Evolutionary conservation across 2,113 vertebrate species (phyloP).

Genomic region (Probosciger aterrimus): DNA sequence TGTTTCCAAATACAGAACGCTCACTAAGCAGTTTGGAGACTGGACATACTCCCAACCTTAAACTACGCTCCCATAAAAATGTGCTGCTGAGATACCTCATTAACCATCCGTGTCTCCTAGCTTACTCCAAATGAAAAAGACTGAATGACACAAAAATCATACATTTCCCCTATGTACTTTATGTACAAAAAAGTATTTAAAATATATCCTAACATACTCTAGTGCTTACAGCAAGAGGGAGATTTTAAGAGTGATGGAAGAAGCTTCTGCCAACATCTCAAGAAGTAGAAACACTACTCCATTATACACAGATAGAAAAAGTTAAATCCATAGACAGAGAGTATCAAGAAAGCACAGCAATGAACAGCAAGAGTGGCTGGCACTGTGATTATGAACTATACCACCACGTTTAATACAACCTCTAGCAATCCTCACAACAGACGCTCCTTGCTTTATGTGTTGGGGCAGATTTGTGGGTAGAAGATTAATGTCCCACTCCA

Average conservation of each 20-base stretch:
- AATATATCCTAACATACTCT: not conserved
- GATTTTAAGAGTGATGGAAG: not conserved
- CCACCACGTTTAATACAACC: not conserved
- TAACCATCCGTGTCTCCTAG: not conserved
- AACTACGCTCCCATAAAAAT: not conserved
- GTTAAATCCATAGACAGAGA: not conserved
- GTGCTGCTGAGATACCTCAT: not conserved
- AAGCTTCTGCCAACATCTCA: not conserved
- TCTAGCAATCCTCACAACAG: constrained; percentile 25
- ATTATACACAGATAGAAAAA: not conserved
- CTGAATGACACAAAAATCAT: not conserved
- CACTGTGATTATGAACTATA: not conserved
- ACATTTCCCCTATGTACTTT: not conserved
- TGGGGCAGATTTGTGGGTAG: constrained; percentile 23
- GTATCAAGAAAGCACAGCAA: not conserved
- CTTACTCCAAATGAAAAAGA: not conserved
- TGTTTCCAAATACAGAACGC: constrained; percentile 32
- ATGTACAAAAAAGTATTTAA: not conserved
- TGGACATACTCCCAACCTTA: constrained; percentile 45
- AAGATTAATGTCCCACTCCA: constrained; percentile 56
- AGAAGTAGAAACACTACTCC: not conserved
- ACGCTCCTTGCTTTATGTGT: constrained; percentile 20
- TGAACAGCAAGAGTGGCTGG: not conserved
- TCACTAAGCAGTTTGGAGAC: constrained; percentile 47
- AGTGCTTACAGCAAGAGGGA: not conserved